phyloP scores from a whole-genome alignment of 2,113 vertebrate species.

The Castor canadensis region DNA sequence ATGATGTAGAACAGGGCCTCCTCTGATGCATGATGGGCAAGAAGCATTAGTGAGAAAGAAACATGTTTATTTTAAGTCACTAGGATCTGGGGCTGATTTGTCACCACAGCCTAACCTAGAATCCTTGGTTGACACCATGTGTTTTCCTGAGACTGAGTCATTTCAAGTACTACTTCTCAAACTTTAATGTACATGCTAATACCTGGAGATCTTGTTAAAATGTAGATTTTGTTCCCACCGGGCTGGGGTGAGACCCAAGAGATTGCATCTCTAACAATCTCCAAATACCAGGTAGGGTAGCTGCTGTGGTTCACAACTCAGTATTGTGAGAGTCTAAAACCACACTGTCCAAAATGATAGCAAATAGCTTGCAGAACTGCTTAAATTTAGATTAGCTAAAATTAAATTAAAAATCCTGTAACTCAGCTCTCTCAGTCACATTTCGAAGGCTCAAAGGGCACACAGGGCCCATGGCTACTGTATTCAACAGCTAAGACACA shows the following conservation, averaged over 20 bases:
- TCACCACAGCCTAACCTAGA: not conserved
- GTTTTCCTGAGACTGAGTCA: not conserved
- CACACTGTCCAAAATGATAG: not conserved
- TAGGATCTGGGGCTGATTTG: not conserved
- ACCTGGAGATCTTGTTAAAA: not conserved
- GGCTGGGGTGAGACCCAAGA: not conserved
- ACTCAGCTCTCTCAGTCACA: not conserved
- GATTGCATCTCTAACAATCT: not conserved
- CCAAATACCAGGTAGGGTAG: not conserved
- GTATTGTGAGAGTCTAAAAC: not conserved
- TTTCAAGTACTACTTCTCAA: not conserved
- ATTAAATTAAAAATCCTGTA: not conserved
- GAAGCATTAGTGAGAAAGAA: constrained; percentile 4
- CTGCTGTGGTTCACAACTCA: not conserved
- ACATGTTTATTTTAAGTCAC: not conserved
- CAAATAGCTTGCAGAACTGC: not conserved
- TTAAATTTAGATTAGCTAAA: not conserved
- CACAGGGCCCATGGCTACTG: not conserved
- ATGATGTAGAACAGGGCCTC: not conserved
- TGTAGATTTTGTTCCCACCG: not conserved
- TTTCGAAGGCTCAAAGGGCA: not conserved
- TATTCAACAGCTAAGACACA: not conserved
- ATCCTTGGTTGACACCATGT: not conserved
- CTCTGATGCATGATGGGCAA: not conserved
- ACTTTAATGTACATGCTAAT: not conserved